These are phyloP conservation scores for Psophia crepitans DNA, from an alignment of 2,113 vertebrate species.

Conservation along the genomic window DNA sequence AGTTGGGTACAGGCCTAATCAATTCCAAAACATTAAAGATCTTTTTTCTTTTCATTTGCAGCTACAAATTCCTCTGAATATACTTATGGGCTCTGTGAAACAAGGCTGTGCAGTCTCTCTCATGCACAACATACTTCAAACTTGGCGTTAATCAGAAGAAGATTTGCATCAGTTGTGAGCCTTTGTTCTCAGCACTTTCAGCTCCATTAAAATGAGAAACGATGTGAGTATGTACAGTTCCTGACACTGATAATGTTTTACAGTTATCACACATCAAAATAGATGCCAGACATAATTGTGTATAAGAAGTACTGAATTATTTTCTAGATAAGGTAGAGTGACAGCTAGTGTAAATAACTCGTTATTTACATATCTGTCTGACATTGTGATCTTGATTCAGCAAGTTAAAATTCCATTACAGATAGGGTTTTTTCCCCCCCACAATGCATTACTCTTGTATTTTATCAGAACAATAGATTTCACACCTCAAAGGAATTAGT, in stretches of 20 bases:
- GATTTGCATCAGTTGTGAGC: slow-evolving; percentile 16
- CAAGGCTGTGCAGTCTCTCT: background rate
- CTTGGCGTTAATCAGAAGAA: background rate
- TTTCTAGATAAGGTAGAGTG: slow-evolving; percentile 44
- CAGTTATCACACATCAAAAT: slow-evolving; percentile 50
- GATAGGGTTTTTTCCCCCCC: background rate
- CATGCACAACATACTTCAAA: background rate
- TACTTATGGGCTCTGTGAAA: background rate
- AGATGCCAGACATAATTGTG: background rate
- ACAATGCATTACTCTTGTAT: background rate
- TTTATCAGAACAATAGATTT: slow-evolving; percentile 44
- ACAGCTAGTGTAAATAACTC: slow-evolving; percentile 41
- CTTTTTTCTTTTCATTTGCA: slow-evolving; percentile 6
- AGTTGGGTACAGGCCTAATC: background rate
- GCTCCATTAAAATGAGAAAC: slow-evolving; percentile 37
- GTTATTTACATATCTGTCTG: slow-evolving; percentile 24
- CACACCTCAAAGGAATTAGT: slow-evolving; percentile 43
- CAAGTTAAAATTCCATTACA: slow-evolving; percentile 36
- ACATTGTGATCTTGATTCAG: slow-evolving; percentile 25
- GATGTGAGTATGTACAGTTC: background rate
- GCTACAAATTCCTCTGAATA: background rate
- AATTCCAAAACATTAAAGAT: slow-evolving; percentile 2
- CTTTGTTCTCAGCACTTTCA: slow-evolving; percentile 40
- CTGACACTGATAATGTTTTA: slow-evolving; percentile 43
- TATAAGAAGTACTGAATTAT: slow-evolving; percentile 30